A percentile compares a stretch with the other conserved stretches of the same genome.
These are phyloP conservation scores for Oscheius onirici DNA, from an alignment of 2,888 invertebrate genomes.

Conservation along the genomic window DNA sequence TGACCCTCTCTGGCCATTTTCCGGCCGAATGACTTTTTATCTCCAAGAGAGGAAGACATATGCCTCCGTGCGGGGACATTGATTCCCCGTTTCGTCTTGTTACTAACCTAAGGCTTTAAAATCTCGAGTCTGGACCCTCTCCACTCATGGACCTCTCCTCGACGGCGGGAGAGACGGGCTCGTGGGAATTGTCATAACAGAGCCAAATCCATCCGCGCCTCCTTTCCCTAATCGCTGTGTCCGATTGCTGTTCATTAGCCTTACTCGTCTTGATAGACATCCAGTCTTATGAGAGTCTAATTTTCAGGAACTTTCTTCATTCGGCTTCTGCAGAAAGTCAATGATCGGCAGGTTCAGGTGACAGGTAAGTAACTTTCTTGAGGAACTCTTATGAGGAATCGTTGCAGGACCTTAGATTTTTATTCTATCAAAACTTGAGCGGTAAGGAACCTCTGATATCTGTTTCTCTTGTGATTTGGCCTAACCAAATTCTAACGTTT, in stretches of 20 bases:
- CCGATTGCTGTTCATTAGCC: slow-evolving; percentile 17
- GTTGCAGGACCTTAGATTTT: no score
- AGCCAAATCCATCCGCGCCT: slow-evolving; percentile 32
- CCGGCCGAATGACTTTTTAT: slow-evolving; percentile 28
- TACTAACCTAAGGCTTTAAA: background rate
- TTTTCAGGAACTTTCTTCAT: background rate
- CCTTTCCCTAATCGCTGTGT: slow-evolving; percentile 8
- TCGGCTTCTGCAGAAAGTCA: background rate
- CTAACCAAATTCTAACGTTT: no score
- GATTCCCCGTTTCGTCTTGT: slow-evolving; percentile 7
- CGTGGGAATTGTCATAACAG: slow-evolving; percentile 34
- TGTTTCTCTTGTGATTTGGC: no score
- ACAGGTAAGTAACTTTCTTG: no score
- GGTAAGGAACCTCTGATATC: no score
- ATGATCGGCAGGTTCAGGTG: no score
- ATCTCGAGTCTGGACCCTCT: slow-evolving; percentile 18
- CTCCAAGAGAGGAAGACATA: slow-evolving; percentile 2
- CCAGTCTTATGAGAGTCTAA: background rate
- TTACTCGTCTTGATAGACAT: background rate
- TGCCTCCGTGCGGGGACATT: slow-evolving; percentile 11
- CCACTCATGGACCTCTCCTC: slow-evolving; percentile 24
- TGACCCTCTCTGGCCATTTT: slow-evolving; percentile 11
- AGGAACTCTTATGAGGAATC: no score
- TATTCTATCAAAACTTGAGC: no score
- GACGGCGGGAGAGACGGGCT: background rate